A percentile compares a stretch with the other conserved stretches of the same genome.
phyloP scores from a whole-genome alignment of 2,797 vertebrate species.

The Mareca strepera region DNA sequence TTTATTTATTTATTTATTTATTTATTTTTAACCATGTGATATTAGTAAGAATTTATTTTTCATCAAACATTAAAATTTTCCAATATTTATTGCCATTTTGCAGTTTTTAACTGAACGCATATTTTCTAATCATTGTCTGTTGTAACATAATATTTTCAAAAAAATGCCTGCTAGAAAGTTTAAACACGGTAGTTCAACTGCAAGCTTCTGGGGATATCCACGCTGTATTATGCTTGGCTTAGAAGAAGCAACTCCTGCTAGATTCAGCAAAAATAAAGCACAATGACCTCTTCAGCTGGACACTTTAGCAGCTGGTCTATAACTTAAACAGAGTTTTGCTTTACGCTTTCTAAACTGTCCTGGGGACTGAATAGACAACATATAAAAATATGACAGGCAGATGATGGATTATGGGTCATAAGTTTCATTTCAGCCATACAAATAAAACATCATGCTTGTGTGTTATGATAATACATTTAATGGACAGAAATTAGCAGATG shows the following conservation, averaged over 20 bases:
- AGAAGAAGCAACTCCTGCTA: slow-evolving; percentile 77
- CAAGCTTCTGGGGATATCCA: slow-evolving; percentile 82
- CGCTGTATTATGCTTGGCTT: slow-evolving; percentile 87
- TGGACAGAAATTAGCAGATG: slow-evolving; percentile 87
- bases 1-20: not conserved
- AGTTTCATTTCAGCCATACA: slow-evolving; percentile 88
- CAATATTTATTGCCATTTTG: not conserved
- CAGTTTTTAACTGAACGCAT: not conserved
- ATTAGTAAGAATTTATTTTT: not conserved
- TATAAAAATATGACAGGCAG: slow-evolving; percentile 87
- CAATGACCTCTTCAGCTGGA: slow-evolving; percentile 89
- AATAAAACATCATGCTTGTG: slow-evolving; percentile 87
- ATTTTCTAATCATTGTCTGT: not conserved
- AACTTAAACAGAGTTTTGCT: slow-evolving; percentile 87
- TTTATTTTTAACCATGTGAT: not conserved
- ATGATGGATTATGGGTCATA: slow-evolving; percentile 90
- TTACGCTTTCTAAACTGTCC: slow-evolving; percentile 80
- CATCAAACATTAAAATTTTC: not conserved
- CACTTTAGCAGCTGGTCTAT: slow-evolving; percentile 89
- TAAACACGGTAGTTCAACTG: slow-evolving; percentile 78
- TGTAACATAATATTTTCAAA: slow-evolving; percentile 25
- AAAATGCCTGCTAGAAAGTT: slow-evolving; percentile 84
- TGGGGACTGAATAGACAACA: slow-evolving; percentile 83
- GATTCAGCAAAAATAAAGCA: slow-evolving; percentile 81
- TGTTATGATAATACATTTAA: slow-evolving; percentile 85